These are phyloP conservation scores for Drosophila suboccidentalis DNA, from an alignment of 2,888 invertebrate genomes.

Conservation along the genomic window DNA sequence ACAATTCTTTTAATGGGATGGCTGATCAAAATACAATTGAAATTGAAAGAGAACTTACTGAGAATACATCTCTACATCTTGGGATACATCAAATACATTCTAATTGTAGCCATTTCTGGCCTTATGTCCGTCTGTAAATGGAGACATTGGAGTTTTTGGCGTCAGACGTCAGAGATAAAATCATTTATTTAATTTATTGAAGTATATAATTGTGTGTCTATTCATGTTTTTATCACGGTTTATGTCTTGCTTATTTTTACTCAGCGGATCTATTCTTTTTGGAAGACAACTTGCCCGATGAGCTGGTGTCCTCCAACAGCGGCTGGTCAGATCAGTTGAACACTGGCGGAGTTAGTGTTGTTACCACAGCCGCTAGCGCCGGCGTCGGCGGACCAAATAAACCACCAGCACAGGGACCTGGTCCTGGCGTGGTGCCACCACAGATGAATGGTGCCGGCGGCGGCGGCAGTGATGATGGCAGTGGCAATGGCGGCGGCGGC, in stretches of 20 bases:
- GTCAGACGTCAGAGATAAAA: too few relatives aligned
- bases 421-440: slow-evolving; percentile 88
- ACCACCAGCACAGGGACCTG: slow-evolving; percentile 93
- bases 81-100: not conserved
- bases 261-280: slow-evolving; percentile 93
- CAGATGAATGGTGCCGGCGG: slow-evolving; percentile 89
- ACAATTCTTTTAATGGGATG: not conserved
- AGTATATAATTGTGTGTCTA: not conserved
- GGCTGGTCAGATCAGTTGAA: slow-evolving; percentile 89
- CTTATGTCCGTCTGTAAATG: not conserved
- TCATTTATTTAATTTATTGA: not conserved
- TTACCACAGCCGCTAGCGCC: slow-evolving; percentile 75
- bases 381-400: slow-evolving; percentile 87
- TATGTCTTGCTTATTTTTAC: not conserved
- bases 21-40: too few relatives aligned
- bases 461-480: slow-evolving; percentile 79
- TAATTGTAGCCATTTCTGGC: too few relatives aligned
- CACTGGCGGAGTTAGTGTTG: slow-evolving; percentile 86
- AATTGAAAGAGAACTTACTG: too few relatives aligned
- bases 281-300: slow-evolving; percentile 96
- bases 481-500: slow-evolving; percentile 39
- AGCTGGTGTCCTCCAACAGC: slow-evolving; percentile 91
- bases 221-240: not conserved
- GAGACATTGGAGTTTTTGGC: too few relatives aligned
- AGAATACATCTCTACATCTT: not conserved